These are phyloP conservation scores for Meghimatium bilineatum DNA, from an alignment of 2,888 invertebrate species.

Conservation along the genomic window DNA sequence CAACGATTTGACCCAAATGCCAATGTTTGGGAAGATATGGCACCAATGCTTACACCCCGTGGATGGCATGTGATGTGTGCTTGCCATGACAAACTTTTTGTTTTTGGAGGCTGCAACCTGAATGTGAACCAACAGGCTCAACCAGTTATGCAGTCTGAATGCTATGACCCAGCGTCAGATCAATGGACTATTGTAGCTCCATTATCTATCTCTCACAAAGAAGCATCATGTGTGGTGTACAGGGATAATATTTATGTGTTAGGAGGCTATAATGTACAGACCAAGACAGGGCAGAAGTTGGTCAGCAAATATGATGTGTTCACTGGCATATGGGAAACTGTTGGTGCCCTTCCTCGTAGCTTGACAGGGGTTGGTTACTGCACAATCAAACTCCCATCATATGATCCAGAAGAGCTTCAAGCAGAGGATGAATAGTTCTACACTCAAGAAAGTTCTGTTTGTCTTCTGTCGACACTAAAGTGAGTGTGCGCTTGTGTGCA, in stretches of 20 bases:
- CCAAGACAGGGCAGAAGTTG: slow-evolving; percentile 77
- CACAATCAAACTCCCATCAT: slow-evolving; percentile 74
- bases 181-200: slow-evolving; percentile 77
- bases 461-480: not conserved
- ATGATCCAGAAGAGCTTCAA: slow-evolving; percentile 64
- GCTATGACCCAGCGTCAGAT: slow-evolving; percentile 75
- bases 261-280: slow-evolving; percentile 77
- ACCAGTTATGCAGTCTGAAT: slow-evolving; percentile 77
- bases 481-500: not conserved
- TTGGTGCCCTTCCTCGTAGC: slow-evolving; percentile 75
- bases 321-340: slow-evolving; percentile 76
- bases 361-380: slow-evolving; percentile 77
- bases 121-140: slow-evolving; percentile 77
- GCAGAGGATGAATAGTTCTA: slow-evolving; percentile 39
- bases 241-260: slow-evolving; percentile 76
- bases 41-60: slow-evolving; percentile 76
- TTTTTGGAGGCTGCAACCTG: slow-evolving; percentile 77
- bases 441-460: not conserved
- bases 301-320: slow-evolving; percentile 76
- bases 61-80: slow-evolving; percentile 78
- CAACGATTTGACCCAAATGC: slow-evolving; percentile 74
- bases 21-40: slow-evolving; percentile 77
- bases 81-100: slow-evolving; percentile 74
- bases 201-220: slow-evolving; percentile 77
- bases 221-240: slow-evolving; percentile 77